A percentile compares a stretch with the other conserved stretches of the same genome.
phyloP scores from a whole-genome alignment of 2,888 invertebrate genomes.

The Cataglyphis cursor region DNA sequence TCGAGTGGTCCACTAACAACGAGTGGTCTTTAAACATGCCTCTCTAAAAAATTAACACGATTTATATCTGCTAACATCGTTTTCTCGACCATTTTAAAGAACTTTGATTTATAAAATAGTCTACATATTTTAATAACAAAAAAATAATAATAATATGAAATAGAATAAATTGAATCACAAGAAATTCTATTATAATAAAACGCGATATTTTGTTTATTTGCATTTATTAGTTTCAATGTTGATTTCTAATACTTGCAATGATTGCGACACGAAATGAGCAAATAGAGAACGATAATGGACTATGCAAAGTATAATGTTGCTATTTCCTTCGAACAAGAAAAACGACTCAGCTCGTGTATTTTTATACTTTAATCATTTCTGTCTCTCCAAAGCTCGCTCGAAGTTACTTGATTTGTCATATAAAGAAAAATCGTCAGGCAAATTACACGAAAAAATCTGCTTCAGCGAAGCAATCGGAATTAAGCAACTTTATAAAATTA shows the following conservation, averaged over 20 bases:
- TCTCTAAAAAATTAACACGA: conserved; percentile 37
- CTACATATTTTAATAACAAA: neutral
- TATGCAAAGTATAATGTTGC: conserved; percentile 4
- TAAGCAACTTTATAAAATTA: neutral
- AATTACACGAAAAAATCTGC: neutral
- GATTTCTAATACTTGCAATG: neutral
- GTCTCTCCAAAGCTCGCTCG: neutral
- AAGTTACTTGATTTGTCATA: conserved; percentile 11
- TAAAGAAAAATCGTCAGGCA: neutral
- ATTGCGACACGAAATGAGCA: neutral
- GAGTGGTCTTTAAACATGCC: conserved; percentile 45
- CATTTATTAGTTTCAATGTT: neutral
- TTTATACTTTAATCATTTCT: neutral
- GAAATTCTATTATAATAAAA: neutral
- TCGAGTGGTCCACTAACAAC: neutral
- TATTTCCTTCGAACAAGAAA: conserved; percentile 37
- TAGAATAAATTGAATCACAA: neutral
- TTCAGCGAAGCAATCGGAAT: neutral
- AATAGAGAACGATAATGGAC: conserved; percentile 30
- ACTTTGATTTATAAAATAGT: conserved; percentile 30
- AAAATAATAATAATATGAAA: neutral
- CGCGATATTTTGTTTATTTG: neutral
- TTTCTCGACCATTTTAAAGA: conserved; percentile 37
- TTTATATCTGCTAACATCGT: conserved; percentile 5
- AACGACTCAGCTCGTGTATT: conserved; percentile 15